A percentile compares a stretch with the other conserved stretches of the same genome.
phyloP scores from a whole-genome alignment of 2,797 vertebrate species.

The Lemur catta region DNA sequence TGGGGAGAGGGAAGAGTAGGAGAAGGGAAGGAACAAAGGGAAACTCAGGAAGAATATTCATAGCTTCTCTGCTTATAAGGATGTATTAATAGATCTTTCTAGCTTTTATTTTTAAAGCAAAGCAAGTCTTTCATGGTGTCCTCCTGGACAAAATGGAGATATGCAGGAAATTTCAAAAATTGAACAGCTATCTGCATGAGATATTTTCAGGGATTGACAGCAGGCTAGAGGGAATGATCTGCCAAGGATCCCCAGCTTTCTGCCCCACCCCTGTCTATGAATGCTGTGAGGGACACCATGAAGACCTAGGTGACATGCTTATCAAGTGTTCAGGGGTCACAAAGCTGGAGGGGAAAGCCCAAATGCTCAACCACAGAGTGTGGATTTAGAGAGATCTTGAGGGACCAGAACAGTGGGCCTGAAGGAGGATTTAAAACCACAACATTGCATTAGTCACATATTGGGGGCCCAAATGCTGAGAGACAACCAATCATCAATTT shows the following conservation, averaged over 20 bases:
- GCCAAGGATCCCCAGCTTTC: neutral
- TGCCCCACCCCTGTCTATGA: neutral
- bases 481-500: neutral
- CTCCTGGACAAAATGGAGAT: neutral
- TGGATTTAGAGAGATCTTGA: neutral
- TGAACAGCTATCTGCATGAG: neutral
- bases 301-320: neutral
- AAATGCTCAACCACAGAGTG: neutral
- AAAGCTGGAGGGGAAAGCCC: neutral
- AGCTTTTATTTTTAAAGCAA: conserved; percentile 12
- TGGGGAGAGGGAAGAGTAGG: neutral
- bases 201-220: neutral
- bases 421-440: neutral
- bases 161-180: neutral
- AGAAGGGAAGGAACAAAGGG: neutral
- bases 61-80: neutral
- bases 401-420: neutral
- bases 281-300: neutral
- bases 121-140: neutral
- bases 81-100: neutral
- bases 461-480: neutral
- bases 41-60: neutral
- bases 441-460: neutral
- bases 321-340: neutral
- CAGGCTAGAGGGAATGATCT: neutral